Conservation (phyloP, 2,113 vertebrate genomes). For the Paralichthys olivaceus region DNA sequence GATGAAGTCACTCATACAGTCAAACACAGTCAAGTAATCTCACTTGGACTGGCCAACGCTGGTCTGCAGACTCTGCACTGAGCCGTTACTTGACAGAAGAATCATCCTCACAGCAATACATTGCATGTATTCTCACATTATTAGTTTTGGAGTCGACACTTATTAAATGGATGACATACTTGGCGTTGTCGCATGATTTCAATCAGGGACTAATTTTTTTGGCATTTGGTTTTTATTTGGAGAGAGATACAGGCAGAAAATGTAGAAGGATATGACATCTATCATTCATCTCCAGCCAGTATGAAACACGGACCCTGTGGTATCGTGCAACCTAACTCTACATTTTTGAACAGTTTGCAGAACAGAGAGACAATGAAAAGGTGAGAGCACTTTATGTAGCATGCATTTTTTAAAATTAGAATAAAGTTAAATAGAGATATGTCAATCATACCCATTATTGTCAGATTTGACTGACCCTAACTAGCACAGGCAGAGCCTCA, state of each 20-base stretch:
- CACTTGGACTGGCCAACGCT: neutral
- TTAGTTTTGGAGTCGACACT: slow-evolving; percentile 1
- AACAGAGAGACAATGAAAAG: too few relatives aligned
- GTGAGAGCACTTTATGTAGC: neutral
- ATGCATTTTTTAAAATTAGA: neutral
- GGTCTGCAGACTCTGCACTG: slow-evolving; percentile 9
- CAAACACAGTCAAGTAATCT: slow-evolving; percentile 25
- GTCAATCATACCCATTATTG: too few relatives aligned
- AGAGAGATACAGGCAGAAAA: neutral
- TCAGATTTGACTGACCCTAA: too few relatives aligned
- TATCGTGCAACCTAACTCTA: too few relatives aligned
- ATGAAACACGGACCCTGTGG: too few relatives aligned
- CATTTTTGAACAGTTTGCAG: too few relatives aligned
- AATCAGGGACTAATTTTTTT: neutral
- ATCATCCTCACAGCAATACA: slow-evolving; percentile 6
- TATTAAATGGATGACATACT: slow-evolving; percentile 1
- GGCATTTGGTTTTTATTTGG: neutral
- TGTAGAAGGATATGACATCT: neutral
- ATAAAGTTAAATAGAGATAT: too few relatives aligned
- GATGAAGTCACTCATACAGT: slow-evolving; percentile 63
- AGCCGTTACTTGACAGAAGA: slow-evolving; percentile 14
- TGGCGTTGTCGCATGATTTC: neutral
- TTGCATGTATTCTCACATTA: slow-evolving; percentile 7
- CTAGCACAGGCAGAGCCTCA: too few relatives aligned
- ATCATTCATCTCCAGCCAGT: neutral